Evolutionary conservation across 2,888 invertebrate genomes (phyloP).

Genomic region (Ariolimax columbianus): DNA sequence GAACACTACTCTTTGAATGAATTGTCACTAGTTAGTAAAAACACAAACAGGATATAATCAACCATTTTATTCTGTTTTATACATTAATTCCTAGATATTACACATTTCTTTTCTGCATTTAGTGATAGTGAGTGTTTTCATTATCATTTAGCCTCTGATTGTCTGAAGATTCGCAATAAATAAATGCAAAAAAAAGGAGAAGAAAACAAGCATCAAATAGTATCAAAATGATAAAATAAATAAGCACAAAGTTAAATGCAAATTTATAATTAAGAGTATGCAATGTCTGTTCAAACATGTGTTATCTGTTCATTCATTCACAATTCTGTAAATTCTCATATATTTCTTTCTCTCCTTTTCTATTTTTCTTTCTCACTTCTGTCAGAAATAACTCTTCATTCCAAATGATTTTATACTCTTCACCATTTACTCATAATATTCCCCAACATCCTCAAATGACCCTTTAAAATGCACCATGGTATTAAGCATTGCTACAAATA

Average conservation of each 20-base stretch:
- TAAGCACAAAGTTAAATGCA: not conserved
- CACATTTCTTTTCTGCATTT: not conserved
- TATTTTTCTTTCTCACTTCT: too few species aligned
- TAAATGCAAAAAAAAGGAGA: not conserved
- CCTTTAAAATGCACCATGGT: not conserved
- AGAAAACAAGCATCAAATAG: not conserved
- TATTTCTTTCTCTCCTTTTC: too few species aligned
- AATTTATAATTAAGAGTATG: not conserved
- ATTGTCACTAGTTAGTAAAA: not conserved
- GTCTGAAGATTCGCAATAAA: slow-evolving; percentile 1
- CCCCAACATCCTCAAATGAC: not conserved
- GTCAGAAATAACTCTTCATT: not conserved
- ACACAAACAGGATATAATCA: not conserved
- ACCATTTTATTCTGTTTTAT: not conserved
- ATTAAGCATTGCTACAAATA: not conserved
- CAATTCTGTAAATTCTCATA: too few species aligned
- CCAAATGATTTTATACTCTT: not conserved
- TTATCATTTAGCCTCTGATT: slow-evolving; percentile 7
- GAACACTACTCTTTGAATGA: too few species aligned
- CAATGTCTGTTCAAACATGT: not conserved
- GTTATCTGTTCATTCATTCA: not conserved
- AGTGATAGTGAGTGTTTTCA: not conserved
- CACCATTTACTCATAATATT: too few species aligned
- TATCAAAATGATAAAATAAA: not conserved
- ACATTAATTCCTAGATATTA: not conserved